phyloP scores from a whole-genome alignment of 2,888 invertebrate genomes.

The Bombyx huttoni region DNA sequence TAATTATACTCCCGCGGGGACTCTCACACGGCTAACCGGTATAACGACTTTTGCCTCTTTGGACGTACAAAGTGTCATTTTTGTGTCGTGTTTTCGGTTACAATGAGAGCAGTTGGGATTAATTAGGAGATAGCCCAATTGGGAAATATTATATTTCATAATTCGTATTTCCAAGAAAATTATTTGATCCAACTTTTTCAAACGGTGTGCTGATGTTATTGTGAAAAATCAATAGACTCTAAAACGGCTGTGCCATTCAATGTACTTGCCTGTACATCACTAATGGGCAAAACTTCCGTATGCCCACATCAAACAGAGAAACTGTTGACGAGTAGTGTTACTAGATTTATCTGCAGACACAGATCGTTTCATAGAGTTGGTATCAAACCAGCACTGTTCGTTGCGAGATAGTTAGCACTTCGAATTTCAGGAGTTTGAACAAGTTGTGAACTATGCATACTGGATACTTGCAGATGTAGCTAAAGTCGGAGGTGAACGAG shows the following conservation, averaged over 20 bases:
- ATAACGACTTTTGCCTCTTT: slow-evolving; percentile 9
- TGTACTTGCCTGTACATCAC: too few relatives aligned
- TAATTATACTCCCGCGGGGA: slow-evolving; percentile 25
- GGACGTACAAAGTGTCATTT: background rate
- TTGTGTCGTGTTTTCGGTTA: background rate
- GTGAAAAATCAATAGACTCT: too few relatives aligned
- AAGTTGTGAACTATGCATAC: slow-evolving; percentile 28
- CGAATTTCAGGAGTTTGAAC: slow-evolving; percentile 28
- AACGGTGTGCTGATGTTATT: too few relatives aligned
- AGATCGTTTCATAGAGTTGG: background rate
- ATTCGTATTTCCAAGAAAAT: too few relatives aligned
- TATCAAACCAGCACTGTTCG: slow-evolving; percentile 10
- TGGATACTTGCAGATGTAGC: slow-evolving; percentile 17
- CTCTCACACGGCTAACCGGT: slow-evolving; percentile 19
- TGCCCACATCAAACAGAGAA: too few relatives aligned
- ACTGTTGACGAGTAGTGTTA: too few relatives aligned
- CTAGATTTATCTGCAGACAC: background rate
- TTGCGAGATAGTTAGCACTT: slow-evolving; percentile 25
- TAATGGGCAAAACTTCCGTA: too few relatives aligned
- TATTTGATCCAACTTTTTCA: too few relatives aligned
- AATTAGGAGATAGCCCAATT: background rate
- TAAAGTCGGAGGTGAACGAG: slow-evolving; percentile 2
- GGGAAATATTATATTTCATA: background rate
- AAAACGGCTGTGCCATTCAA: too few relatives aligned
- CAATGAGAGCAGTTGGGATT: background rate